phyloP scores from a whole-genome alignment of 1,140 invertebrate species.

The Scaptomyza graminum region DNA sequence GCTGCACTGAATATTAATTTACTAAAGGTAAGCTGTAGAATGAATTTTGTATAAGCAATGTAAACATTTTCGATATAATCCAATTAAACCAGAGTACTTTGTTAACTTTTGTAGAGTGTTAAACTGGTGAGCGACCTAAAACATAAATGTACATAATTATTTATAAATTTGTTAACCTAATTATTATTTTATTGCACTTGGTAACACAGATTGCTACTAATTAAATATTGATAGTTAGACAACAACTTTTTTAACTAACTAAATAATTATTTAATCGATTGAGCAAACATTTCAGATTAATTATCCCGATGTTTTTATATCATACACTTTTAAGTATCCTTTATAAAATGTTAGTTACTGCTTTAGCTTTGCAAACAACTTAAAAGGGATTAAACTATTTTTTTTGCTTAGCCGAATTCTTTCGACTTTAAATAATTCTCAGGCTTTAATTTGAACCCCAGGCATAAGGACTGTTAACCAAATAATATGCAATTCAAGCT shows the following conservation, averaged over 20 bases:
- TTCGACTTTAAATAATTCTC: background rate
- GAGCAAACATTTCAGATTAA: too few relatives aligned
- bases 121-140: too few relatives aligned
- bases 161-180: too few relatives aligned
- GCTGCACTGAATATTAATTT: slow-evolving; percentile 6
- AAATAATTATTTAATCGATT: too few relatives aligned
- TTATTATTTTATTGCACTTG: too few relatives aligned
- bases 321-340: too few relatives aligned
- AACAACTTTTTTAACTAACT: too few relatives aligned
- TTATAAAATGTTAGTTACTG: background rate
- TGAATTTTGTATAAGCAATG: slow-evolving; percentile 3
- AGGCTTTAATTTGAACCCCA: background rate
- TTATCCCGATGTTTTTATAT: too few relatives aligned
- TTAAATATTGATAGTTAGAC: too few relatives aligned
- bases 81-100: background rate
- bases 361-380: background rate
- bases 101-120: too few relatives aligned
- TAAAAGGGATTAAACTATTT: background rate
- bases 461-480: background rate
- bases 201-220: too few relatives aligned
- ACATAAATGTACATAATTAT: too few relatives aligned
- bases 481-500: background rate
- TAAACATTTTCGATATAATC: slow-evolving; percentile 6
- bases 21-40: background rate
- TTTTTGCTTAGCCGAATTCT: background rate